Percentiles rank a stretch among this genome's conserved stretches.
Conservation (phyloP, 2,113 vertebrate species). For the Puntigrus tetrazona region DNA sequence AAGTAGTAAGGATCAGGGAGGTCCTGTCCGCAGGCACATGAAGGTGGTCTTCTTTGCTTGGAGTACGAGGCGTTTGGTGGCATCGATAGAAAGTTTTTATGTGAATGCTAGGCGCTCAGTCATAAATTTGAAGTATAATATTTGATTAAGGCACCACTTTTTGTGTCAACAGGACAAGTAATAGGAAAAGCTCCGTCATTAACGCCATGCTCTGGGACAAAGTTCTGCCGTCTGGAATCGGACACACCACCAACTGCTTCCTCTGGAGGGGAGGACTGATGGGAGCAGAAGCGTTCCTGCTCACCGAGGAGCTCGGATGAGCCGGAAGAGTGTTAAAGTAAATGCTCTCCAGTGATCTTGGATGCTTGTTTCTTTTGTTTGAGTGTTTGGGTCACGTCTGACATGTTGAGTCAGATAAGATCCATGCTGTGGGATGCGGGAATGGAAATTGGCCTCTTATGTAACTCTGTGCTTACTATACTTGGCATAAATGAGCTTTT, state of each 20-base stretch:
- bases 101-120: background rate
- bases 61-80: slow-evolving; percentile 70
- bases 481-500: slow-evolving; percentile 18
- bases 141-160: background rate
- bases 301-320: slow-evolving; percentile 95
- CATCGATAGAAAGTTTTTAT: background rate
- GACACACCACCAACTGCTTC: slow-evolving; percentile 98
- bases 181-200: slow-evolving; percentile 96
- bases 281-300: slow-evolving; percentile 91
- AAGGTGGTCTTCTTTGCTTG: slow-evolving; percentile 98
- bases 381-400: background rate
- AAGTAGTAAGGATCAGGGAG: slow-evolving; percentile 92
- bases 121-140: background rate
- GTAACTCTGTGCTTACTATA: slow-evolving; percentile 5
- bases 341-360: background rate
- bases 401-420: background rate
- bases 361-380: background rate
- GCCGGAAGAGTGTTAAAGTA: slow-evolving; percentile 90
- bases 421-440: background rate
- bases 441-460: background rate
- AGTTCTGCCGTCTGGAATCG: slow-evolving; percentile 94
- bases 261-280: slow-evolving; percentile 93
- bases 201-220: slow-evolving; percentile 99
- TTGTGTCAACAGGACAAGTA: slow-evolving; percentile 84
- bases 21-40: slow-evolving; percentile 97